Conservation (phyloP, 2,113 vertebrate species). For the Carlito syrichta region DNA sequence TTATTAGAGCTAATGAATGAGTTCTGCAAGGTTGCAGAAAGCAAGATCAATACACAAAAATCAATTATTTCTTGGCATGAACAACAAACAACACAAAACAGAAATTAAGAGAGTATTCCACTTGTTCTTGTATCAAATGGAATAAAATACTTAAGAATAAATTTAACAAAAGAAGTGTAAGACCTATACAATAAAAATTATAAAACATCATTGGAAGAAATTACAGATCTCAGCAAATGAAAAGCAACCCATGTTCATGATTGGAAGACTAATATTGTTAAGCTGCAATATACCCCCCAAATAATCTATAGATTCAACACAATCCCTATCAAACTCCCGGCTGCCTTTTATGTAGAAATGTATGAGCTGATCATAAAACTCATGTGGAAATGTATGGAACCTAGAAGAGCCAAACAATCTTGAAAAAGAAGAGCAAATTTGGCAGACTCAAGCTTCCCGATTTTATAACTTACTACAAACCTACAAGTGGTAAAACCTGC, state of each 20-base stretch:
- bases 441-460: not conserved
- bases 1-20: not conserved
- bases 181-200: not conserved
- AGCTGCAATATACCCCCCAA: not conserved
- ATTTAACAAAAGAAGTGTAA: not conserved
- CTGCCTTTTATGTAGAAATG: not conserved
- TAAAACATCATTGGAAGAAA: not conserved
- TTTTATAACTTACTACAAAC: not conserved
- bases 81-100: not conserved
- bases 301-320: not conserved
- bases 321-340: not conserved
- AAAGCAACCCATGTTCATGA: not conserved
- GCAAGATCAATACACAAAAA: not conserved
- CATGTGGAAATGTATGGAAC: not conserved
- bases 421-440: not conserved
- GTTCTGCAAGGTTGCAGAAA: not conserved
- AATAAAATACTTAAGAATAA: not conserved
- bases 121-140: not conserved
- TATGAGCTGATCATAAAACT: not conserved
- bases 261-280: not conserved
- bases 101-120: not conserved
- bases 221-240: not conserved
- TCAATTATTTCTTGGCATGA: not conserved
- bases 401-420: not conserved
- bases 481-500: not conserved